Conservation (phyloP, 2,113 vertebrate genomes). For the Apaloderma vittatum region DNA sequence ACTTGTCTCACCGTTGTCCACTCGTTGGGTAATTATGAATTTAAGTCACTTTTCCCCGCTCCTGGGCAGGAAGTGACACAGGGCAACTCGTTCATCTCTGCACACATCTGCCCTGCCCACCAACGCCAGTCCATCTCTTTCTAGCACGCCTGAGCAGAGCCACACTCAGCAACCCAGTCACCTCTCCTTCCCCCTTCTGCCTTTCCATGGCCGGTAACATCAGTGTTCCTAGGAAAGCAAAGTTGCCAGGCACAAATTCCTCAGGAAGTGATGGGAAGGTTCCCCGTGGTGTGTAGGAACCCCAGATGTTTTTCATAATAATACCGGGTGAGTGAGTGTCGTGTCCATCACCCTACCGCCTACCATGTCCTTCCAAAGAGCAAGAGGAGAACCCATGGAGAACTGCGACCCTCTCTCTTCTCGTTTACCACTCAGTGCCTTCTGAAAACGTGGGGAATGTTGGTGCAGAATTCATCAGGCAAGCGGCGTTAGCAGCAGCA, state of each 20-base stretch:
- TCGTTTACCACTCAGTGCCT: background rate
- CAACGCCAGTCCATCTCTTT: background rate
- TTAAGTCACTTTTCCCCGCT: too few species aligned
- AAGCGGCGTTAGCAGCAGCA: background rate
- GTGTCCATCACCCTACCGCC: background rate
- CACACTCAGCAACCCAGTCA: background rate
- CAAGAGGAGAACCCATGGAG: background rate
- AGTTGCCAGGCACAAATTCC: background rate
- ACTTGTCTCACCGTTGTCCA: too few species aligned
- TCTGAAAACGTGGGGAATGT: background rate
- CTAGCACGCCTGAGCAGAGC: background rate
- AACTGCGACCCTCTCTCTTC: background rate
- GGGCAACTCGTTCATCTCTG: background rate
- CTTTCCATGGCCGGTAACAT: background rate
- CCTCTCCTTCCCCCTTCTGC: background rate
- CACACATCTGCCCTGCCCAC: background rate
- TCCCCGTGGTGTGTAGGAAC: background rate
- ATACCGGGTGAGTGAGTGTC: background rate
- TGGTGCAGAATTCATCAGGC: constrained; percentile 49
- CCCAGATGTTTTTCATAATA: background rate
- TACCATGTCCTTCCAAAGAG: background rate
- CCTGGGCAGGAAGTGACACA: too few species aligned
- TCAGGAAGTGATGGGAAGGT: background rate
- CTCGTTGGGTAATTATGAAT: too few species aligned
- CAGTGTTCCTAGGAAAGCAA: background rate